Conservation (phyloP, 1,140 invertebrate genomes). For the Achroia grisella region DNA sequence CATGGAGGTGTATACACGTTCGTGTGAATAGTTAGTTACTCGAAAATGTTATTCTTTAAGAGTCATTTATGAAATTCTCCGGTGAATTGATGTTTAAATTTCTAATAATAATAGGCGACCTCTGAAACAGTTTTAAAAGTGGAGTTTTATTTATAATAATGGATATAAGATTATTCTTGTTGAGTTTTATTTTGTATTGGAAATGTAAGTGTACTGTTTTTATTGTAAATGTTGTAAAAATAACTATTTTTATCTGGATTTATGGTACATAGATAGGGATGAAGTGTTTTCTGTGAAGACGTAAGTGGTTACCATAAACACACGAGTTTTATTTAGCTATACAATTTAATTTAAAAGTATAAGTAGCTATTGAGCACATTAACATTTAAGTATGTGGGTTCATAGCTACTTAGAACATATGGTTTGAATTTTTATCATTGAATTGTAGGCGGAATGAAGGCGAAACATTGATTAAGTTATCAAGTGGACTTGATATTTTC, state of each 20-base stretch:
- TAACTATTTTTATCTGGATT: not conserved
- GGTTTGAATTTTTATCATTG: slow-evolving; percentile 8
- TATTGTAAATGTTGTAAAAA: not conserved
- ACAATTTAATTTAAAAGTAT: no score
- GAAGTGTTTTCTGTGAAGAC: no score
- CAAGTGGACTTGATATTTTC: not conserved
- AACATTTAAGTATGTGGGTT: slow-evolving; percentile 16
- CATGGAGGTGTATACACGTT: slow-evolving; percentile 12
- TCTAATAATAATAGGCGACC: slow-evolving; percentile 9
- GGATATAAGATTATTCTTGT: slow-evolving; percentile 38
- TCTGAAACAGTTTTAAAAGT: slow-evolving; percentile 18
- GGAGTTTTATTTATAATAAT: slow-evolving; percentile 30
- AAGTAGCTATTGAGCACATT: slow-evolving; percentile 3
- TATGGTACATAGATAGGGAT: no score
- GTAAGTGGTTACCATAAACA: no score
- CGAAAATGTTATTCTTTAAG: slow-evolving; percentile 2
- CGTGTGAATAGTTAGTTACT: not conserved
- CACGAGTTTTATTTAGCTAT: no score
- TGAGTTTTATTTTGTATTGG: slow-evolving; percentile 42
- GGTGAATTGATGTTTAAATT: slow-evolving; percentile 6
- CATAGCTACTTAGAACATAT: not conserved
- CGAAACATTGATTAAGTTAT: not conserved
- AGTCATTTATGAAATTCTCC: no score
- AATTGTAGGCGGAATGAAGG: slow-evolving; percentile 20
- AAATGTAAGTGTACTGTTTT: slow-evolving; percentile 40